Conservation (phyloP, 2,797 vertebrate genomes). For the Poecilia picta region DNA sequence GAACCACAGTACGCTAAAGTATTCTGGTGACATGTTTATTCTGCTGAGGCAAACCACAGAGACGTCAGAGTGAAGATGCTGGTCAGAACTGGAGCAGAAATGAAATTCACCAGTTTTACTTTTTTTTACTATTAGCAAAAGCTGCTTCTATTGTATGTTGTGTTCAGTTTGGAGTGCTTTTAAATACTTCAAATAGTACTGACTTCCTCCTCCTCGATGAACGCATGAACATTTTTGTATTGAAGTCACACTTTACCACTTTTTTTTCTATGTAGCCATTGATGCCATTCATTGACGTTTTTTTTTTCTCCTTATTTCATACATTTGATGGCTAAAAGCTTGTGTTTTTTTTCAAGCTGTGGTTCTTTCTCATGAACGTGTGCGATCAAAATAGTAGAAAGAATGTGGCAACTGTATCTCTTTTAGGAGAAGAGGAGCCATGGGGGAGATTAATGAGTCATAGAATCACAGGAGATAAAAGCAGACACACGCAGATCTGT, state of each 20-base stretch:
- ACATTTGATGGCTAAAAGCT: neutral
- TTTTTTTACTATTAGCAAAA: neutral
- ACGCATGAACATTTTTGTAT: neutral
- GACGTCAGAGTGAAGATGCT: neutral
- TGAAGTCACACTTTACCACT: neutral
- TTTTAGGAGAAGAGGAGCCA: slow-evolving; percentile 52
- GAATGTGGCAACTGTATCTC: slow-evolving; percentile 39
- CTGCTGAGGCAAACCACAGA: neutral
- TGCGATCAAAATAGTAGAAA: slow-evolving; percentile 54
- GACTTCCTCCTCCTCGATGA: neutral
- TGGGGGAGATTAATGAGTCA: slow-evolving; percentile 68
- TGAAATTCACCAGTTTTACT: neutral
- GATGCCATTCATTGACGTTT: neutral
- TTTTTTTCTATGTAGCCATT: neutral
- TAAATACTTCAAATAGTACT: neutral
- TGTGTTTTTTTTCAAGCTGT: too few relatives aligned
- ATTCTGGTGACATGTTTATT: neutral
- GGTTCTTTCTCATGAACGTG: slow-evolving; percentile 17
- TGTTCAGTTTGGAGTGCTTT: neutral
- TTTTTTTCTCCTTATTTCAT: too few relatives aligned
- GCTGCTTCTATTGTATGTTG: neutral
- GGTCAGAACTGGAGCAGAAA: neutral
- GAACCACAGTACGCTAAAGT: neutral
- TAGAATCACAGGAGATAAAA: slow-evolving; percentile 58
- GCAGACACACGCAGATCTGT: slow-evolving; percentile 46